Base-by-base conservation (phyloP, 2,888 invertebrate genomes). In the Doris montereyensis region DNA sequence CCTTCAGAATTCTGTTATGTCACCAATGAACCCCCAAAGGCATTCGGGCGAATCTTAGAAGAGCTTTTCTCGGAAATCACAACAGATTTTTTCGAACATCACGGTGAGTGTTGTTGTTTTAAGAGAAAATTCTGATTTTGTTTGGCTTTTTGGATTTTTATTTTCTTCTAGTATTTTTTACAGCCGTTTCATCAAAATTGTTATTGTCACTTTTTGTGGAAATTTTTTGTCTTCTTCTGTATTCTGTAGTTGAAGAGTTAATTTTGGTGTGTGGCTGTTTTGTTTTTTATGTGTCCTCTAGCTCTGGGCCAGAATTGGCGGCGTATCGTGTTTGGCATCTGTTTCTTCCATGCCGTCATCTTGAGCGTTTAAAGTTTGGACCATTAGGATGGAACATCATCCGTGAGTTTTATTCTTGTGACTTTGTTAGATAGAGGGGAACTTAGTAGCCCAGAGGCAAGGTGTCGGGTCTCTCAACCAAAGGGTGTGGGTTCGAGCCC, bases 61-160 rank as follows among this genome's bases (percentile, higher is more conserved):
- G 95, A 26, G 94, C 94, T 0, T 96, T 97, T 87, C n/a, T 94
- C 95, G 82, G 94, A 95, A 89, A 96, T 97, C 87, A 95, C 96
- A 0, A 92, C 93, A 0, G 95, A 95, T 74, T 96, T 95, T 90
- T 97, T 97, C 88, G 95, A 97, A 91, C 93, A 94, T 81, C 94
- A 97, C 89, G 92, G 95, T 95, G 91, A 92, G 91, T 57, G 34
- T 28, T 26, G 5, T 62, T 41, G 17, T 41, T 41, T 41, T n/a
- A n/a, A n/a, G n/a, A n/a, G n/a, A n/a, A n/a, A n/a, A n/a, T n/a
- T n/a, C n/a, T n/a, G n/a, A n/a, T n/a, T n/a, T n/a, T n/a, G n/a
- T n/a, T n/a, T n/a, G n/a, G n/a, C n/a, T n/a, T n/a, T n/a, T n/a
- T n/a, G n/a, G n/a, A n/a, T n/a, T n/a, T n/a, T n/a, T n/a, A n/a